phyloP scores from a whole-genome alignment of 2,888 invertebrate species.

The Lumbricus terrestris region DNA sequence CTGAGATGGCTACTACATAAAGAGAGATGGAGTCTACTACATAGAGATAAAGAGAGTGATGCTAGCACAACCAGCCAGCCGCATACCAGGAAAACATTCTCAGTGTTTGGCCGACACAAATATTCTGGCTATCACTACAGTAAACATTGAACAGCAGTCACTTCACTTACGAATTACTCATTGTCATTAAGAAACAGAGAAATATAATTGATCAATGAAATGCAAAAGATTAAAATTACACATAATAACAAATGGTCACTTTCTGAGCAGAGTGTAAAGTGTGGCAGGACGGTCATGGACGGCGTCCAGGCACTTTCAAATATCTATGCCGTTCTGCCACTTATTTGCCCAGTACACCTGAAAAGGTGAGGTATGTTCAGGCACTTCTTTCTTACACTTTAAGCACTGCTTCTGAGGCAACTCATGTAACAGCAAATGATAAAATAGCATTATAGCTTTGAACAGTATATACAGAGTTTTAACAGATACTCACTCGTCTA shows the following conservation, averaged over 20 bases:
- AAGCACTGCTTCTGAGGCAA: no score
- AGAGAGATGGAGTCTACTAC: no score
- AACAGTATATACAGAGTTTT: neutral
- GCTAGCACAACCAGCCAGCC: neutral
- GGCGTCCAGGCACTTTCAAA: no score
- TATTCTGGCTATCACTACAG: neutral
- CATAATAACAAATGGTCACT: neutral
- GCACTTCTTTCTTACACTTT: no score
- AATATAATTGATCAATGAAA: neutral
- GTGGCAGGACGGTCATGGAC: no score
- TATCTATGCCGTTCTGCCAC: no score
- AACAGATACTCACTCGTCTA: conserved; percentile 39
- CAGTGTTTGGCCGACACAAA: neutral
- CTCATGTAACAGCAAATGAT: neutral
- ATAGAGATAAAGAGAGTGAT: neutral
- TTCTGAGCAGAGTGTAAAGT: no score
- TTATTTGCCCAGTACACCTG: no score
- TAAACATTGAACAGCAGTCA: neutral
- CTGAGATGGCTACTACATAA: no score
- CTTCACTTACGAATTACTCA: neutral
- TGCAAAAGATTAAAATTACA: neutral
- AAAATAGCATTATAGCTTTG: neutral
- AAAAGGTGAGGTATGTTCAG: no score
- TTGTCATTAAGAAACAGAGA: neutral
- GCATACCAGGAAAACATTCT: neutral